Evolutionary conservation across 2,797 vertebrate genomes (phyloP), one percentile per base, ranked within the genome.

Genomic region (Toxotes lorentzi): DNA sequence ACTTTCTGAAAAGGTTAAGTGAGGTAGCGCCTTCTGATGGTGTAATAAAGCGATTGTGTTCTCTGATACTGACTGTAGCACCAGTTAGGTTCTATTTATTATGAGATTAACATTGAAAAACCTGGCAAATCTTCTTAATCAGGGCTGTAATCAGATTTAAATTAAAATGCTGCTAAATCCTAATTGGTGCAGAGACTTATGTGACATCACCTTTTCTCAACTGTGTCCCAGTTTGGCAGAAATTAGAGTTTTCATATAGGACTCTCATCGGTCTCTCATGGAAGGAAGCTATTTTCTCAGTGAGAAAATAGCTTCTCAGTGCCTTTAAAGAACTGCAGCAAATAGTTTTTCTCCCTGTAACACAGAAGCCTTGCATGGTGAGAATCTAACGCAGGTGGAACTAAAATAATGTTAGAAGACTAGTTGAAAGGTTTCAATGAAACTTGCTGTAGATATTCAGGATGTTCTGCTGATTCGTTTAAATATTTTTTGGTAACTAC

Each of bases 11-110:
- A 7, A 43, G 2, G 5, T 24, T 23, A 23, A 48, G 56, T 41
- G 7, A 54, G 5, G 16, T 40, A 8, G 16, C 40, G 53, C 12
- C 17, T 56, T 35, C 13, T 21, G 7, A 24, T 61, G 12, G 50
- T 11, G 50, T 67, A 40, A 56, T 71, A 9, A 51, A 41, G 61
- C 0, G 0, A 40, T 23, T 43, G 48, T 23, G 27, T n/a, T 35
- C 14, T 14, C 32, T 40, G n/a, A 50, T 27, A 40, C 35, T 73
- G 38, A 73, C 16, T 77, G 41, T 32, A 54, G 59, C 51, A 35
- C 58, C 14, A 32, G 40, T 50, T 2, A 24, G 43, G 16, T 47
- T 6, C 5, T 45, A 19, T 45, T 48, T n/a, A 48, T 4, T 48
- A 9, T 2, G 45, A 48, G 45, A 21, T 48, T 48, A 48, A 6